Base-by-base conservation (phyloP, 1,140 invertebrate species). In the Drosophila serrata region DNA sequence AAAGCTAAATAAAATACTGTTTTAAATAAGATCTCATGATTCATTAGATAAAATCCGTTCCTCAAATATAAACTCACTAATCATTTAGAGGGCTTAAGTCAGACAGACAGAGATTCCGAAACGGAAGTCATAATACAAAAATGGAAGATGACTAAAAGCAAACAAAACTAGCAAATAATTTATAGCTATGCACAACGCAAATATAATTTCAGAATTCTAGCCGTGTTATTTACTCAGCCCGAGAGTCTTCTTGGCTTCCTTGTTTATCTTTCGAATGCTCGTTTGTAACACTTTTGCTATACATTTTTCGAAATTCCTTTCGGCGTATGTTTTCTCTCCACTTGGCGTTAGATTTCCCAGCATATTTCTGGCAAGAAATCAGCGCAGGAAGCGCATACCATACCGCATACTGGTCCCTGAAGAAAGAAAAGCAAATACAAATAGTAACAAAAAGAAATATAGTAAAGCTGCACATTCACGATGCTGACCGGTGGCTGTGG, bases 361-460 rank as follows among this genome's bases (percentile, higher is more conserved):
- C 76, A 88, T 77, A 77, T 88, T 80, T 82, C 67, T 79, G 45
- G 46, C 49, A 59, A 86, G 82, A 86, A 87, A 87, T 87, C 72
- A 81, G 79, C 79, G 70, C 82, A 87, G 84, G 84, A 87, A 87
- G 73, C 84, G 68, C 84, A 87, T 87, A 84, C 84, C 84, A 84
- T 1, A 6, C 51, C 19, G 31, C 31, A 35, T 22, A 53, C 49
- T 53, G 22, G 45, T 15, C n/a, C 45, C 24, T 9, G 31, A 37
- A 37, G 13, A 53, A 37, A 55, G 33, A 56, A 49, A 42, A 35
- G 68, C 9, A 69, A 62, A 63, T 43, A 74, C 43, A 57, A 46
- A 65, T 40, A 76, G 11, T 48, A 27, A 27, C 45, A 48, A 3
- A 48, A 46, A 65, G 33, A 39, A 59, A 77, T n/a, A n/a, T n/a